phyloP scores from a whole-genome alignment of 2,113 vertebrate species.

The Melanocharis versteri region DNA sequence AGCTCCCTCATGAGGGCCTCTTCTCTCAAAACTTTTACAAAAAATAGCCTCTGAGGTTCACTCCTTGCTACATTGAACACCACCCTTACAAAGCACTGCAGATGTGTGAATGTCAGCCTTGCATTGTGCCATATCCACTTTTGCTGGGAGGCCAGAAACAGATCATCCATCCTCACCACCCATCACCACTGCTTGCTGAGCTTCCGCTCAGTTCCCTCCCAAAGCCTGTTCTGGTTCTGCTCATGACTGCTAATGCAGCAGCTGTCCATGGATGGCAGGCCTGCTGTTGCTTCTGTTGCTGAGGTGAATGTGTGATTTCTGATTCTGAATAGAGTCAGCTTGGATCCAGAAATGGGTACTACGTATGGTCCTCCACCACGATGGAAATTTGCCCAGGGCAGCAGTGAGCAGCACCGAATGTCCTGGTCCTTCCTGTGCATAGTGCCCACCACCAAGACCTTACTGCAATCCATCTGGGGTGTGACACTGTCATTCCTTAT shows the following conservation, averaged over 20 bases:
- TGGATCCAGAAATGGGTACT: not conserved
- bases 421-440: not conserved
- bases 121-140: not conserved
- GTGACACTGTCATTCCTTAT: not conserved
- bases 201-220: not conserved
- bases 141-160: not conserved
- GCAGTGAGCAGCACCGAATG: not conserved
- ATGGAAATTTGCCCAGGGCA: not conserved
- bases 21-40: not conserved
- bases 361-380: accelerated
- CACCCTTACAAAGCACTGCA: not conserved
- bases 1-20: not conserved
- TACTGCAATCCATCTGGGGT: not conserved
- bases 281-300: not conserved
- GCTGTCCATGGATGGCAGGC: not conserved
- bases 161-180: too few relatives aligned
- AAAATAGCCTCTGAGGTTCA: accelerated
- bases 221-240: not conserved
- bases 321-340: not conserved
- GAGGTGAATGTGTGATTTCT: not conserved
- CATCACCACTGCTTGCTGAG: not conserved
- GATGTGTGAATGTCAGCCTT: not conserved
- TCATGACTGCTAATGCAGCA: not conserved
- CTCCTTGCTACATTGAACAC: not conserved
- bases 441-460: not conserved